Evolutionary conservation across 2,888 invertebrate species (phyloP), one percentile per base, ranked within the genome.

Genomic region (Trachelus troglodyta): DNA sequence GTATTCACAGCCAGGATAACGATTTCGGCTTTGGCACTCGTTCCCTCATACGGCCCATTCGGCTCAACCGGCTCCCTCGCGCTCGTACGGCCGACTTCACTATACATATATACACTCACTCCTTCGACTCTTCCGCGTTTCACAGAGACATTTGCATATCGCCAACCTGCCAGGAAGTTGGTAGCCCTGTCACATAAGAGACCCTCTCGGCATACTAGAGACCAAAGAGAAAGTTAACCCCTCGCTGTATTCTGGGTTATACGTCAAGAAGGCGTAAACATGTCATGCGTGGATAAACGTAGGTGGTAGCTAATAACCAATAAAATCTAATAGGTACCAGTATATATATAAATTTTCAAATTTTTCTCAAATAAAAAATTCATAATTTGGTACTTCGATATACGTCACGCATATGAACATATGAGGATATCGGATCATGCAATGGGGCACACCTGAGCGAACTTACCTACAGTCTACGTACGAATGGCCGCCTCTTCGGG

Each of bases 401-500:
- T 56, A 56, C 40, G 40, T 56, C 23, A 56, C 15, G 56, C 40
- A 1, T 15, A 40, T 9, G 56, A 56, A 23, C 6, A 56, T 56
- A 56, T 9, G 23, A 56, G 2, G 56, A 56, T 56, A 56, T 56
- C 23, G 23, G 56, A 56, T 56, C 56, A 9, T 56, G 56, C 56
- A 23, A 56, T 56, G 23, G 23, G 56, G 56, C 56, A 56, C 56
- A 56, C 56, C 56, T 56, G 56, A 56, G 56, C 56, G 56, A 80
- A 82, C 78, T 76, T 81, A 78, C 79, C 80, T 78, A 73, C 79
- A 73, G 79, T 81, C 79, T 75, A 73, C 68, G 83, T 85, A 86
- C 84, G 86, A 87, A 87, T 86, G 85, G 86, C 87, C 87, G 87
- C 86, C 87, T 86, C 86, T 86, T 85, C 85, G 83, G 86, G 87